Conservation (phyloP, 2,797 vertebrate genomes). For the Acrossocheilus wenchowensis region DNA sequence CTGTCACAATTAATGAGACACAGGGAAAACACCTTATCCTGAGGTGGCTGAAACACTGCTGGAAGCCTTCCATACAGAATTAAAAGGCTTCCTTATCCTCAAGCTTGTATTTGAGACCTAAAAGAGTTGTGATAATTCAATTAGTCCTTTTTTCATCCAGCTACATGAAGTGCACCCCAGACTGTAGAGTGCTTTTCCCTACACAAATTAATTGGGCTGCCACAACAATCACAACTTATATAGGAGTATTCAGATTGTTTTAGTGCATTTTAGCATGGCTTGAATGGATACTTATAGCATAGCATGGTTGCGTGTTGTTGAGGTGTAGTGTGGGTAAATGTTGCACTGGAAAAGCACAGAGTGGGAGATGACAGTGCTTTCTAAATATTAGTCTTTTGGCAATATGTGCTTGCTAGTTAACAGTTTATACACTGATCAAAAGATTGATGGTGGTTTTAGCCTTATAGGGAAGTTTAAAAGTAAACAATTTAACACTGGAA, state of each 20-base stretch:
- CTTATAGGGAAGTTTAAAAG: not conserved
- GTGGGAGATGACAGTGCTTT: slow-evolving; percentile 35
- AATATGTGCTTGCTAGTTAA: not conserved
- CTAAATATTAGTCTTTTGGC: slow-evolving; percentile 17
- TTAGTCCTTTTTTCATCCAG: slow-evolving; percentile 57
- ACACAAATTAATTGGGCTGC: slow-evolving; percentile 54
- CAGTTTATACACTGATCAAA: not conserved
- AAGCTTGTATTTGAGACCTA: slow-evolving; percentile 33
- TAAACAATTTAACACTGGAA: slow-evolving; percentile 12
- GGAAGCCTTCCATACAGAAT: slow-evolving; percentile 17
- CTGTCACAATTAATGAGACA: slow-evolving; percentile 63
- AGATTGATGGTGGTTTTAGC: not conserved
- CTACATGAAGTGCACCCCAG: slow-evolving; percentile 48
- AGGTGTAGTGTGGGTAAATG: not conserved
- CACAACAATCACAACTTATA: slow-evolving; percentile 50
- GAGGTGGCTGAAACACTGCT: slow-evolving; percentile 43
- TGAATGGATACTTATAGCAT: slow-evolving; percentile 27
- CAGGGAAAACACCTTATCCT: slow-evolving; percentile 54
- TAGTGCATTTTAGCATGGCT: not conserved
- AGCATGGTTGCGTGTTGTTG: slow-evolving; percentile 18
- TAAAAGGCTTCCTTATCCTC: slow-evolving; percentile 46
- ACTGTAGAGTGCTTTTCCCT: slow-evolving; percentile 49
- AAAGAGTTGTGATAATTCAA: slow-evolving; percentile 53
- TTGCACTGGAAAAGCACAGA: not conserved
- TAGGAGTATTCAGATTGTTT: slow-evolving; percentile 39